These are phyloP conservation scores for Pelosia muscerda DNA, from an alignment of 2,888 invertebrate genomes.

Conservation along the genomic window DNA sequence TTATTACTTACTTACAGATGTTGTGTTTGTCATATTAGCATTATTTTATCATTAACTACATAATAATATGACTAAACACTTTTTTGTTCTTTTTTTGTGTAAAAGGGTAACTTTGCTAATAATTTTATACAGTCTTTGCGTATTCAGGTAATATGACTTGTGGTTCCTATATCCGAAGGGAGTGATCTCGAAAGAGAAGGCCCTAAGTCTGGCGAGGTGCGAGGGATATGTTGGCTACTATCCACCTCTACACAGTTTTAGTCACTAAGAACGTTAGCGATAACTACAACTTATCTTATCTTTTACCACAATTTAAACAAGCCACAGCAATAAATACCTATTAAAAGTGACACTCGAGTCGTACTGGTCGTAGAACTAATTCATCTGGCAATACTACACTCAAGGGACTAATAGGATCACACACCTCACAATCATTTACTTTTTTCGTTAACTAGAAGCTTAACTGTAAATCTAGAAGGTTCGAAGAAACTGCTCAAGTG, in stretches of 20 bases:
- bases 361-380: constrained; percentile 14
- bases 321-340: constrained; percentile 15
- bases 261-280: background rate
- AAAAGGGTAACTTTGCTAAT: background rate
- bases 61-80: background rate
- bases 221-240: too few relatives aligned
- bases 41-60: background rate
- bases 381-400: constrained; percentile 9
- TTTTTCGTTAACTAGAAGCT: background rate
- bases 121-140: background rate
- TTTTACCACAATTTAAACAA: constrained; percentile 8
- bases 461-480: background rate
- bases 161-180: too few relatives aligned
- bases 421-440: background rate
- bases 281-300: background rate
- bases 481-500: background rate
- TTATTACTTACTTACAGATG: background rate
- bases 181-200: too few relatives aligned
- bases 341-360: constrained; percentile 17
- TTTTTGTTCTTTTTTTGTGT: too few relatives aligned
- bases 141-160: background rate
- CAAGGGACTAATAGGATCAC: background rate
- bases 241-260: background rate
- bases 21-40: background rate
- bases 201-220: too few relatives aligned